Conservation (phyloP, 64 coral and sea anemone genomes). For the Actinia tenebrosa region DNA sequence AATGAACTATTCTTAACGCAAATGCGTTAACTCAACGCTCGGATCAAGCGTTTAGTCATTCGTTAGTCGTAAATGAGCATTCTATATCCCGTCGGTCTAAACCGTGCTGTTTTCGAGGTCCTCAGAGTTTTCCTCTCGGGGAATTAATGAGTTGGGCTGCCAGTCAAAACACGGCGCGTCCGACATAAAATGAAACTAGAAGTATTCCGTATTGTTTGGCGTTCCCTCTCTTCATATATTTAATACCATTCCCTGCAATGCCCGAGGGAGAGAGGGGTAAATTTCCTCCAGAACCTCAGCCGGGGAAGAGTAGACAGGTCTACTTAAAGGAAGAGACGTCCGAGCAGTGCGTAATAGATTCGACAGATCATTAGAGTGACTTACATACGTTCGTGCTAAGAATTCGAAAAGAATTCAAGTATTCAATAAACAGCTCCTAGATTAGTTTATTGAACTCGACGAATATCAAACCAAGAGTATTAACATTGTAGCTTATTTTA, state of each 20-base stretch:
- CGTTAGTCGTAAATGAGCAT: constrained; percentile 6
- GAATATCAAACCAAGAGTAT: constrained; percentile 7
- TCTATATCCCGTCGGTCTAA: not conserved
- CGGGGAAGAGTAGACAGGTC: too few relatives aligned
- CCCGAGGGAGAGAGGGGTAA: not conserved
- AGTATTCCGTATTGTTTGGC: not conserved
- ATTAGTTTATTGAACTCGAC: constrained; percentile 14
- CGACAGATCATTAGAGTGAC: not conserved
- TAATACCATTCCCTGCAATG: not conserved
- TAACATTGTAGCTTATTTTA: constrained; percentile 10
- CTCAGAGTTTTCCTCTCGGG: not conserved
- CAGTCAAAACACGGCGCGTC: not conserved
- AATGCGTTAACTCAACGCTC: not conserved
- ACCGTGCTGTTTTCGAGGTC: not conserved
- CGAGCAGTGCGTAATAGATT: not conserved
- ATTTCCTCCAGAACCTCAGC: not conserved
- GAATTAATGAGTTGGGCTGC: not conserved
- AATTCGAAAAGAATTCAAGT: not conserved
- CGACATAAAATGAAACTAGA: not conserved
- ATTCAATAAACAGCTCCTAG: not conserved
- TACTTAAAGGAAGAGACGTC: not conserved
- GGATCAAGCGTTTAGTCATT: not conserved
- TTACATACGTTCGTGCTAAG: not conserved
- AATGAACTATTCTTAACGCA: constrained; percentile 5
- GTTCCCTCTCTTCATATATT: not conserved